Evolutionary conservation across 2,797 vertebrate species (phyloP), one percentile per base, ranked within the genome.

Genomic region (Salarias fasciatus): DNA sequence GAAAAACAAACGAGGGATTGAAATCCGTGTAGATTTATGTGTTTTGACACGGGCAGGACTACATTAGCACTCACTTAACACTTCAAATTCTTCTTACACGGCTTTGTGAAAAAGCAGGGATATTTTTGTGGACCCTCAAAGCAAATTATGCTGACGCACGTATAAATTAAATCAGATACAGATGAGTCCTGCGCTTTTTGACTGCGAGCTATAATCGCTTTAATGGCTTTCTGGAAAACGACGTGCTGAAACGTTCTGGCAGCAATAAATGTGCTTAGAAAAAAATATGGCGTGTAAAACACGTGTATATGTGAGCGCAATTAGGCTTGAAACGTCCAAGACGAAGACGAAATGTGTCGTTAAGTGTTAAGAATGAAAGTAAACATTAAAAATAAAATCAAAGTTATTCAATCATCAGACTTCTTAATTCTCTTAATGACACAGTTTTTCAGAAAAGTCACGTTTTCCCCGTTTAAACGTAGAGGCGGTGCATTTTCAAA

Each of bases 41-140:
- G 45, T 47, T 59, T 55, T 46, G 51, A 69, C 53, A 57, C 9
- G 43, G 53, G n/a, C n/a, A n/a, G 11, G 40, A 28, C 11, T 40
- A 65, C 54, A 69, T 74, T 29, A 72, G 56, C 31, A 8, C 18
- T 66, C n/a, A 44, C 42, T 58, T 61, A 78, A 50, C 45, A 56
- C 50, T 36, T 69, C 8, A 38, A 18, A 64, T 48, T 53, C 18
- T 36, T 50, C 15, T 41, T 53, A 58, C 11, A 14, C 24, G 8
- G 12, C 36, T 63, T 41, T 11, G 61, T 70, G 28, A 24, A 31
- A 53, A 55, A 14, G n/a, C 35, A 41, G 28, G 1, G 11, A 35
- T 29, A 37, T 12, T 10, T 9, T 0, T 30, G 18, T 35, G 33
- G 9, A 18, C 38, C 38, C 59, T 2, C 37, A 54, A 45, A 48